Evolutionary conservation across 2,113 vertebrate genomes (phyloP), one percentile per base, ranked within the genome.

Genomic region (Brachypodius melanocephalos): DNA sequence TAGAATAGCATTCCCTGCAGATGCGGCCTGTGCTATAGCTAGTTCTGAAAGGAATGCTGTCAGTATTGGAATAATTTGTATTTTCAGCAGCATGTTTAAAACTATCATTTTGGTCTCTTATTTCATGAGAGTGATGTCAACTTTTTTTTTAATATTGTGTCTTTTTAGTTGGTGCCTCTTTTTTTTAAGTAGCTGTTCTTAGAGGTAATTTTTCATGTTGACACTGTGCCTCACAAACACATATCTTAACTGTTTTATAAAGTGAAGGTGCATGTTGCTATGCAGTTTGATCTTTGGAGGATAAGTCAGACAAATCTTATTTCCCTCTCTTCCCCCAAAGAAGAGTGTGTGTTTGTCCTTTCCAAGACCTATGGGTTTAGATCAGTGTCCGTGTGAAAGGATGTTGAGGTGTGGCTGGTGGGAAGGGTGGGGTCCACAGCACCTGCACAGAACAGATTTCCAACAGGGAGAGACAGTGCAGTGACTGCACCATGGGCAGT

Each of bases 401-500:
- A 21, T 26, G 8, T 6, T 20, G 29, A 17, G 32, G 12, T 54
- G 15, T n/a, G 32, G 31, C 45, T 58, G 55, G 8, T 40, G 65
- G 38, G n/a, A 25, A 31, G 5, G 5, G 36, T 18, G 21, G 26
- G 12, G 34, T 45, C 58, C 54, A n/a, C 6, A 24, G 29, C 12
- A 34, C 17, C 54, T 61, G 46, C 46, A 5, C 19, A 14, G 55
- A 49, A 10, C 5, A 29, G 15, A n/a, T 38, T 28, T 58, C 24
- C 38, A 55, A 1, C 29, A 66, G 28, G 12, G n/a, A 36, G 12
- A 9, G 28, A 3, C 14, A 26, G 20, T 29, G 12, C 17, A 49
- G 5, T 28, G 38, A 19, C 22, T 9, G 52, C 9, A 15, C 40
- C 17, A 1, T 15, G n/a, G 15, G 5, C 8, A 31, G 2, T 3